These are phyloP conservation scores for Varecia variegata DNA, from an alignment of 2,797 vertebrate genomes.

Conservation along the genomic window DNA sequence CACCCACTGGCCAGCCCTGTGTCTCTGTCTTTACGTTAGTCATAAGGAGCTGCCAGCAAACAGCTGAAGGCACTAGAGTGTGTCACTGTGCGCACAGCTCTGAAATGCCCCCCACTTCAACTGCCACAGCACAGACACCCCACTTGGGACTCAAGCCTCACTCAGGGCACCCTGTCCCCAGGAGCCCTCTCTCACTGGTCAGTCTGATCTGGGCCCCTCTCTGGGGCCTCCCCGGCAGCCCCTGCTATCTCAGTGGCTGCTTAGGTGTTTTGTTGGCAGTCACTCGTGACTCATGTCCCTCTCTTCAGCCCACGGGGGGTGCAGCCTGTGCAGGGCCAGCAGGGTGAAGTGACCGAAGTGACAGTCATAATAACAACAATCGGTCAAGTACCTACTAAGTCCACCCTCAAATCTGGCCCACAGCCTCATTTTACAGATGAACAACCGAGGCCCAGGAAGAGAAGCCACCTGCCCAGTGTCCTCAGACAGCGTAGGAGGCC, in stretches of 20 bases:
- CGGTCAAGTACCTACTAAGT: not conserved
- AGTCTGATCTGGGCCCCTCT: not conserved
- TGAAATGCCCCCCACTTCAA: not conserved
- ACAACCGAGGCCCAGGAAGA: not conserved
- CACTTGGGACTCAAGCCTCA: no score
- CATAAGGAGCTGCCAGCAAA: not conserved
- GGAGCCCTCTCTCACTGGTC: not conserved
- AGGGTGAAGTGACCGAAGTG: not conserved
- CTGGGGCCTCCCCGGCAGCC: not conserved
- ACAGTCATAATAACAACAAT: not conserved
- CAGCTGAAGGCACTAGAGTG: not conserved
- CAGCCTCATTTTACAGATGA: not conserved
- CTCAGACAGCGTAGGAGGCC: not conserved
- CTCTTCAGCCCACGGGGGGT: not conserved
- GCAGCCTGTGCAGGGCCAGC: not conserved
- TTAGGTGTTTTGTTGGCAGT: not conserved
- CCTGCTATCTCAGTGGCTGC: not conserved
- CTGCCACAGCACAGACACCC: accelerated
- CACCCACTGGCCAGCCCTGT: no score
- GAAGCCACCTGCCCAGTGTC: not conserved
- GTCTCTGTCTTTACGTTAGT: not conserved
- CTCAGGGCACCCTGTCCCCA: no score
- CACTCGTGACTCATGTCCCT: not conserved
- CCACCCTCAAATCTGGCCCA: not conserved
- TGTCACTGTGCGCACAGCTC: not conserved